Base-by-base conservation (phyloP, 2,888 invertebrate species). In the Polyommatus iphigenia region DNA sequence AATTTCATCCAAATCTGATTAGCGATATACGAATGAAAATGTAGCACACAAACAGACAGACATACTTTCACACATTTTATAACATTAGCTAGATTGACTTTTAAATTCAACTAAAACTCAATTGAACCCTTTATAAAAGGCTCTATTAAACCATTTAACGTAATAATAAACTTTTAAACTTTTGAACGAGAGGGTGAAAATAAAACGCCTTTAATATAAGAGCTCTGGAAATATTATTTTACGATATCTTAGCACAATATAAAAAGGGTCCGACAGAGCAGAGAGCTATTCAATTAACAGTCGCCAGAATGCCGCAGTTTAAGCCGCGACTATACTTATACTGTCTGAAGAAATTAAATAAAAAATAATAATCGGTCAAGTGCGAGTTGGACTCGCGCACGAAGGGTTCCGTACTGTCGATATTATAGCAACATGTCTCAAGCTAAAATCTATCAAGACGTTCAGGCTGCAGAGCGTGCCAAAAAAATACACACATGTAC, bases 251-350 rank as follows among this genome's bases (percentile, higher is more conserved):
- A 41, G 62, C 62, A 62, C 62, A 62, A 62, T 62, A 67, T 67
- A 67, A 67, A 29, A 67, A 46, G 46, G 46, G 8, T 46, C 79
- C 72, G 71, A 77, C 79, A 79, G 76, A 80, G 77, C 78, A 77
- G 79, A 79, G 76, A 80, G 77, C 77, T 76, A 79, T 79, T 80
- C 78, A 81, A 80, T 79, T 79, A 73, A 73, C 20, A 79, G 50
- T 77, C 80, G 57, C 76, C 78, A 62, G 76, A 79, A 80, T 78
- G 76, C 57, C 80, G 72, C 73, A 78, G 67, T 67, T 24, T 62
- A 67, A 67, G 29, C 32, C 67, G 15, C 29, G 15, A 32, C 29
- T 67, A 67, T 29, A 67, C 67, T 18, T 29, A 32, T 29, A 3
- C 32, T 67, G 29, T 15, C 15, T 67, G 15, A 15, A 29, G 29